These are phyloP conservation scores for Entomobrya multifasciata DNA, from an alignment of 2,888 invertebrate genomes.

Conservation along the genomic window DNA sequence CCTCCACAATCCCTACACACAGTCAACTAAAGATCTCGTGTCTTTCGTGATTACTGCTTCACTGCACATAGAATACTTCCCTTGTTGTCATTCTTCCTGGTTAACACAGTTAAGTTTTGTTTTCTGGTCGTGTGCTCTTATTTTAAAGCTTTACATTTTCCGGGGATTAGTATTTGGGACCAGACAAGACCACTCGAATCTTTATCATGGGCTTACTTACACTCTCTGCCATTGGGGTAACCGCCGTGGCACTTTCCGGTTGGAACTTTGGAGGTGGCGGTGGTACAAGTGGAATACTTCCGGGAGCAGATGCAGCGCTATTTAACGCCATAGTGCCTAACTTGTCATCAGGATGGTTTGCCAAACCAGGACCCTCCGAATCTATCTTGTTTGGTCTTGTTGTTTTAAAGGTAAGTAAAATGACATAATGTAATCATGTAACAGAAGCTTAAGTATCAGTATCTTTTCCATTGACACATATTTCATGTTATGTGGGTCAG, in stretches of 20 bases:
- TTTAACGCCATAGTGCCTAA: conserved; percentile 77
- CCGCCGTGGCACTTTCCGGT: conserved; percentile 54
- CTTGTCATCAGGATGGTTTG: conserved; percentile 77
- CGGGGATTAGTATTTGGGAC: not conserved
- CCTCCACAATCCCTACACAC: not conserved
- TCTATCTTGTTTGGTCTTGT: conserved; percentile 75
- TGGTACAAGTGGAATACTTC: conserved; percentile 8
- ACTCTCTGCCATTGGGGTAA: conserved; percentile 54
- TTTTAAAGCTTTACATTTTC: not conserved
- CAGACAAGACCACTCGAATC: too few relatives aligned
- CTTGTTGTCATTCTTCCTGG: not conserved
- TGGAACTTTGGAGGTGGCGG: conserved; percentile 20
- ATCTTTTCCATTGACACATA: too few relatives aligned
- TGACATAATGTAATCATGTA: too few relatives aligned
- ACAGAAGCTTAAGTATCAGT: too few relatives aligned
- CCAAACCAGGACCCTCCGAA: conserved; percentile 77
- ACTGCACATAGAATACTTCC: not conserved
- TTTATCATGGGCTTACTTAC: conserved; percentile 56
- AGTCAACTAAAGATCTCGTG: conserved; percentile 14
- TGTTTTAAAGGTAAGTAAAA: conserved; percentile 76
- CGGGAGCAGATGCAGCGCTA: conserved; percentile 66
- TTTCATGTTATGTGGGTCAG: too few relatives aligned
- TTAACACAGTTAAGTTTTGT: too few relatives aligned
- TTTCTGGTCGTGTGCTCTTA: conserved; percentile 9
- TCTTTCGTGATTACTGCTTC: not conserved